Conservation (phyloP, 1,140 invertebrate species). For the Octopus bimaculoides region DNA sequence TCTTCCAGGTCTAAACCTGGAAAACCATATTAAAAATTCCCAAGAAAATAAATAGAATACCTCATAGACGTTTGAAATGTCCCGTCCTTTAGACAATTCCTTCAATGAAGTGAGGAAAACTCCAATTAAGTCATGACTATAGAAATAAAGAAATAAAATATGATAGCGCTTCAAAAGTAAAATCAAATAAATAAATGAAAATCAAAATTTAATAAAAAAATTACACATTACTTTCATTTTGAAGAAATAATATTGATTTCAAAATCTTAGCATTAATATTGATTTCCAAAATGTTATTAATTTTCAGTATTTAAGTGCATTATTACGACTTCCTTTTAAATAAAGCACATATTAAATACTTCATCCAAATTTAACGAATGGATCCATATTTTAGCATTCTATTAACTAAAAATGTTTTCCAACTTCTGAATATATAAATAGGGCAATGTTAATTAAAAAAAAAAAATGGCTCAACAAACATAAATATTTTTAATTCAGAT, state of each 20-base stretch:
- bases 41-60: slow-evolving; percentile 26
- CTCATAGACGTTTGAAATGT: slow-evolving; percentile 47
- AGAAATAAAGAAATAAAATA: slow-evolving; percentile 17
- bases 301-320: neutral
- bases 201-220: slow-evolving; percentile 38
- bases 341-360: too few relatives aligned
- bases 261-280: neutral
- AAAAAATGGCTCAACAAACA: too few relatives aligned
- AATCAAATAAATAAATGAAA: neutral
- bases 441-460: too few relatives aligned
- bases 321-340: neutral
- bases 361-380: too few relatives aligned
- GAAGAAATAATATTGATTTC: neutral
- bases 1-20: neutral
- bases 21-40: neutral
- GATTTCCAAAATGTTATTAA: neutral
- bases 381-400: too few relatives aligned
- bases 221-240: neutral
- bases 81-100: slow-evolving; percentile 49
- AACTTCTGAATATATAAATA: too few relatives aligned
- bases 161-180: neutral
- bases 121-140: slow-evolving; percentile 60
- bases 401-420: too few relatives aligned
- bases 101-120: slow-evolving; percentile 56
- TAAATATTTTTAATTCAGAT: too few relatives aligned